phyloP scores from a whole-genome alignment of 2,888 invertebrate genomes.

The Athetis lepigone region DNA sequence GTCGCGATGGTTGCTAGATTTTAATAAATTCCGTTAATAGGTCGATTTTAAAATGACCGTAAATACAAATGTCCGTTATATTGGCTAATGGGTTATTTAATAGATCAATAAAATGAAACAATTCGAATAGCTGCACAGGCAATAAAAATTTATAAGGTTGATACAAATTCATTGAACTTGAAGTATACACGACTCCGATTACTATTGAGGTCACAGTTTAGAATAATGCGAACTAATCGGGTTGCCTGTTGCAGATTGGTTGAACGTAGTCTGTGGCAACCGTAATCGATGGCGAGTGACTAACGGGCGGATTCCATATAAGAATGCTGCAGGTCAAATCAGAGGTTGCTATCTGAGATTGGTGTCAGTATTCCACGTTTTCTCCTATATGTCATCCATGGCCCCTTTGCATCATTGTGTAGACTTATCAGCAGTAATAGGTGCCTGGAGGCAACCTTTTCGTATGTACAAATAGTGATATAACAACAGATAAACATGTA shows the following conservation, averaged over 20 bases:
- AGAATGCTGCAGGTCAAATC: slow-evolving; percentile 86
- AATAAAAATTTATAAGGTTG: slow-evolving; percentile 61
- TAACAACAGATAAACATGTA: slow-evolving; percentile 52
- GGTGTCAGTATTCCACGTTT: slow-evolving; percentile 87
- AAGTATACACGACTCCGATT: slow-evolving; percentile 61
- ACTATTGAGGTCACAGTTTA: slow-evolving; percentile 58
- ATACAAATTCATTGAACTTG: slow-evolving; percentile 66
- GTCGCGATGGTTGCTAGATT: slow-evolving; percentile 20
- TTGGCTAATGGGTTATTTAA: slow-evolving; percentile 55
- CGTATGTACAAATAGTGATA: slow-evolving; percentile 53
- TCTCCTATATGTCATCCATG: slow-evolving; percentile 84
- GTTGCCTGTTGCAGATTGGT: slow-evolving; percentile 41
- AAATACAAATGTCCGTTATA: slow-evolving; percentile 49
- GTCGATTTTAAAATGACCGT: slow-evolving; percentile 47
- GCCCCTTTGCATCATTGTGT: slow-evolving; percentile 71
- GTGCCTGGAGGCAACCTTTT: slow-evolving; percentile 62
- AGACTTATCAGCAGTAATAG: slow-evolving; percentile 68
- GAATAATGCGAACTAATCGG: slow-evolving; percentile 55
- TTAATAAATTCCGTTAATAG: slow-evolving; percentile 33
- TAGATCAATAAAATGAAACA: slow-evolving; percentile 61
- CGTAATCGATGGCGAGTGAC: slow-evolving; percentile 78
- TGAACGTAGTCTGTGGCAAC: slow-evolving; percentile 66
- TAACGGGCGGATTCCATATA: slow-evolving; percentile 87
- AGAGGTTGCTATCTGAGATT: slow-evolving; percentile 83
- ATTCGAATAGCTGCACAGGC: slow-evolving; percentile 50